phyloP scores from a whole-genome alignment of 2,113 vertebrate species.

The Grammomys dolichurus region DNA sequence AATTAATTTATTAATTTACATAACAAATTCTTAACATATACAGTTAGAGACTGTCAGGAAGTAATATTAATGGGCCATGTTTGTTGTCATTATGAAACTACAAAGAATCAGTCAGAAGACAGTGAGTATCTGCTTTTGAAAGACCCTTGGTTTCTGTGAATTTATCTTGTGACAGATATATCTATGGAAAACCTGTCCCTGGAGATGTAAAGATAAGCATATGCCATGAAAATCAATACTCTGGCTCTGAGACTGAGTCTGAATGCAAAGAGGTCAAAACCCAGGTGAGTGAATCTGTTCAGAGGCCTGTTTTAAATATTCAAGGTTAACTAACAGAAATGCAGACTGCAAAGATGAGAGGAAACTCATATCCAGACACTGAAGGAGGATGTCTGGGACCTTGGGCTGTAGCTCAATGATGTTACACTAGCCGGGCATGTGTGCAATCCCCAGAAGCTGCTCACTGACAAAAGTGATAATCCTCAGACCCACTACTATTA shows the following conservation, averaged over 20 bases:
- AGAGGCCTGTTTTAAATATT: background rate
- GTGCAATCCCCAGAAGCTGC: too few species aligned
- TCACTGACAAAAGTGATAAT: background rate
- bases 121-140: background rate
- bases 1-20: too few species aligned
- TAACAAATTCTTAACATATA: background rate
- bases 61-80: background rate
- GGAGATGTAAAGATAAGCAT: conserved; percentile 67
- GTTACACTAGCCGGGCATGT: background rate
- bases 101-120: background rate
- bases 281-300: conserved; percentile 54
- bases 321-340: background rate
- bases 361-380: background rate
- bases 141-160: background rate
- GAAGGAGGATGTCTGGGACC: background rate
- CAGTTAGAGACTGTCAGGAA: too few species aligned
- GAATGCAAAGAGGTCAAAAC: conserved; percentile 78
- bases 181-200: conserved; percentile 84
- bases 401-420: background rate
- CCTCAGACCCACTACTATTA: background rate
- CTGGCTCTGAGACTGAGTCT: conserved; percentile 50
- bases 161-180: conserved; percentile 78
- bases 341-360: background rate
- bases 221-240: conserved; percentile 19
- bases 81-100: background rate